Evolutionary conservation across 2,113 vertebrate genomes (phyloP).

Genomic region (Callorhinus ursinus): DNA sequence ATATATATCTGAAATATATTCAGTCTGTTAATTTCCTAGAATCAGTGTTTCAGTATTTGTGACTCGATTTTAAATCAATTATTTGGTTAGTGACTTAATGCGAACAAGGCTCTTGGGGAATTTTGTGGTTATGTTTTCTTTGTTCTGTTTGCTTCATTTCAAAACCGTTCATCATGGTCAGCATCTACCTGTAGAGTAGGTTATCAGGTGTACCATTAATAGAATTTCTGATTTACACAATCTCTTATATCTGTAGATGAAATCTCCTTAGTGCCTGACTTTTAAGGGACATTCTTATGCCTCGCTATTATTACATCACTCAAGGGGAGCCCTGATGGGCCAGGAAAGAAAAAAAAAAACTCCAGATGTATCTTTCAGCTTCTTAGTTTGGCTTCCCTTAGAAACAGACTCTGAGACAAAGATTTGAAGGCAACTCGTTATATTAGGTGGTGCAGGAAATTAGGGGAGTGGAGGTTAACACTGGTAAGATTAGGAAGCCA

Average conservation of each 20-base stretch:
- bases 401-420: background rate
- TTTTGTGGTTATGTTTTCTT: background rate
- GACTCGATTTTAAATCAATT: background rate
- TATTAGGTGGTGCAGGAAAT: background rate
- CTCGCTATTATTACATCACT: background rate
- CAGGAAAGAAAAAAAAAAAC: background rate
- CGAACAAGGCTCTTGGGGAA: background rate
- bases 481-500: background rate
- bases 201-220: background rate
- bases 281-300: background rate
- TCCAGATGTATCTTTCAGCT: background rate
- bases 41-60: background rate
- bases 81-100: background rate
- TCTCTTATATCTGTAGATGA: background rate
- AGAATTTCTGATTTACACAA: background rate
- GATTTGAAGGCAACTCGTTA: background rate
- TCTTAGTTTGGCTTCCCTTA: background rate
- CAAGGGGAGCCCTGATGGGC: background rate
- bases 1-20: background rate
- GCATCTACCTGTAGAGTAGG: background rate
- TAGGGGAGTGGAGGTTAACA: background rate
- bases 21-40: conserved; percentile 16
- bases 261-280: background rate
- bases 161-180: background rate
- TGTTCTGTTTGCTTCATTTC: background rate